Percentiles rank a stretch among this genome's conserved stretches.
Conservation (phyloP, 1,140 invertebrate species). For the Battus philenor region DNA sequence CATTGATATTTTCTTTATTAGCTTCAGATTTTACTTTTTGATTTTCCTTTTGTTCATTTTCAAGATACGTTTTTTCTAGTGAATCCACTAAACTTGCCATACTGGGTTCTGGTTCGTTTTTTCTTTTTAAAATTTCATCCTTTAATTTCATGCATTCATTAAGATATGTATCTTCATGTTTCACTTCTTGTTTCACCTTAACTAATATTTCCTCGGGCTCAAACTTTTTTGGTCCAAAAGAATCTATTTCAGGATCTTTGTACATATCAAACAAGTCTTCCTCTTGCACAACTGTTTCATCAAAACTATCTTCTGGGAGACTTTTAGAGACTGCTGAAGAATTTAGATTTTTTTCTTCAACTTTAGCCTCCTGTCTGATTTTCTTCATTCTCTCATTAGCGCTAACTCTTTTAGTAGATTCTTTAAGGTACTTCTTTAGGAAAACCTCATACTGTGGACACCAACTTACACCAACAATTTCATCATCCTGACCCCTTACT, state of each 20-base stretch:
- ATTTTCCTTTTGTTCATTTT: conserved; percentile 17
- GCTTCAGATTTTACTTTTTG: conserved; percentile 17
- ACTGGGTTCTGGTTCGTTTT: conserved; percentile 39
- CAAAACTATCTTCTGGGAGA: conserved; percentile 54
- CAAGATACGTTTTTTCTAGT: conserved; percentile 49
- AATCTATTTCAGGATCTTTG: conserved; percentile 59
- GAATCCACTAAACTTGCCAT: conserved; percentile 52
- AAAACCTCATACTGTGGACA: conserved; percentile 77
- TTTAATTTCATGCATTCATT: conserved; percentile 60
- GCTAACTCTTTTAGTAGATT: conserved; percentile 26
- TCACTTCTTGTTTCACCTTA: conserved; percentile 35
- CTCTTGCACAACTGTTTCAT: conserved; percentile 44
- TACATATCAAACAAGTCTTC: conserved; percentile 70
- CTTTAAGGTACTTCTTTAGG: conserved; percentile 36
- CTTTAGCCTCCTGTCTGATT: conserved; percentile 29
- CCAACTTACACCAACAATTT: conserved; percentile 83
- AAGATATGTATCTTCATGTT: conserved; percentile 39
- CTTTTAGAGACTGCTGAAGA: conserved; percentile 39
- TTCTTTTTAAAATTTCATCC: conserved; percentile 50
- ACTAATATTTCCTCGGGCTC: conserved; percentile 50
- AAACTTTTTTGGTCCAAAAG: conserved; percentile 70
- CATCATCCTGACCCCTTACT: conserved; percentile 83
- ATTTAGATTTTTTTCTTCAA: conserved; percentile 24
- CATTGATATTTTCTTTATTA: conserved; percentile 1
- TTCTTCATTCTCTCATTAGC: conserved; percentile 36